Percentiles rank a stretch among this genome's conserved stretches.
Evolutionary conservation across 2,797 vertebrate species (phyloP).

Genomic region (Amblyraja radiata): DNA sequence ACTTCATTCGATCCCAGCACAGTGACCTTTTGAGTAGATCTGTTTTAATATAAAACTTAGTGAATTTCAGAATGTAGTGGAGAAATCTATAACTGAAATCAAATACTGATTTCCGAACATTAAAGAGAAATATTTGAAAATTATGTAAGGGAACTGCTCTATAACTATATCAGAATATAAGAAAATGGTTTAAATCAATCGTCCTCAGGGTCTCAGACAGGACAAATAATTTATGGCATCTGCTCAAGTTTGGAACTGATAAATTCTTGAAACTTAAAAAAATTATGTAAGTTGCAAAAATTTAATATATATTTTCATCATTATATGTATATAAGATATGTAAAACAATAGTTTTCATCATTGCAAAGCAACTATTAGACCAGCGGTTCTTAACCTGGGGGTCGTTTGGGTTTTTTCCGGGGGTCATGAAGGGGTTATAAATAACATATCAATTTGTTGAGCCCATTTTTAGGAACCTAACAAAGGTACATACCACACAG

Average conservation of each 20-base stretch:
- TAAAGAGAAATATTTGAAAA: background rate
- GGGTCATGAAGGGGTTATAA: no score
- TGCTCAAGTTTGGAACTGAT: background rate
- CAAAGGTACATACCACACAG: no score
- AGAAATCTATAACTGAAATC: background rate
- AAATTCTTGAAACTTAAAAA: background rate
- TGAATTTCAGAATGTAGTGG: background rate
- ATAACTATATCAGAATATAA: background rate
- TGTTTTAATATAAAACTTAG: background rate
- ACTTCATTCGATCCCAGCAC: background rate
- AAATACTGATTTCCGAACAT: background rate
- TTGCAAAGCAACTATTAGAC: background rate
- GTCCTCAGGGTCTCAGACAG: background rate
- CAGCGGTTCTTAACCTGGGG: background rate
- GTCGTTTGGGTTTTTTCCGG: no score
- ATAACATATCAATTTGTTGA: no score
- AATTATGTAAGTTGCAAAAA: slow-evolving; percentile 7
- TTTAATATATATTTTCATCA: slow-evolving; percentile 11
- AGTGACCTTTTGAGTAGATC: background rate
- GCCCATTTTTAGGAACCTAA: no score
- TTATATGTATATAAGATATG: background rate
- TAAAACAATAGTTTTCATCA: slow-evolving; percentile 1
- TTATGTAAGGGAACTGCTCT: background rate
- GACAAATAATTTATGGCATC: background rate
- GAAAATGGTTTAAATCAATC: background rate